Conservation (phyloP, 2,797 vertebrate species). For the Trachops cirrhosus region DNA sequence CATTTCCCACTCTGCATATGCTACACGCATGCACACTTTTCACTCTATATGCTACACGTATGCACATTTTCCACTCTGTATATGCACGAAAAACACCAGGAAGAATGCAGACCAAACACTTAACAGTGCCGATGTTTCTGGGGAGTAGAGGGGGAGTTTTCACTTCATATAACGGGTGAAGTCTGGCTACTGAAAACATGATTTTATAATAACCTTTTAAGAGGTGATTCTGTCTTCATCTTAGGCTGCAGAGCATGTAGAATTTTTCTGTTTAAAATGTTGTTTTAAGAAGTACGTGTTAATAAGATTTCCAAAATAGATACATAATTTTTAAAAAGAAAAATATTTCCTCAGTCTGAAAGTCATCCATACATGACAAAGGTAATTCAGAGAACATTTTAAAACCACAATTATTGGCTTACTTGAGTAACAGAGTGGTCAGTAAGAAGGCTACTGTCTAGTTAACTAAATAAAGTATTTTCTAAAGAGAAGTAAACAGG, state of each 20-base stretch:
- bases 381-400: not conserved
- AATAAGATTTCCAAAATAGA: constrained; percentile 34
- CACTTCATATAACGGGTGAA: not conserved
- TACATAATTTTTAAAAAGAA: not conserved
- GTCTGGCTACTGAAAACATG: not conserved
- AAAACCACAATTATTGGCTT: not conserved
- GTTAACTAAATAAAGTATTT: constrained; percentile 24
- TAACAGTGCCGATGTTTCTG: not conserved
- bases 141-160: not conserved
- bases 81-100: not conserved
- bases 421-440: not conserved
- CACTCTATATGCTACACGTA: not conserved
- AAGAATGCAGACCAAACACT: not conserved
- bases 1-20: not conserved
- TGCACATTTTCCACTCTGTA: not conserved
- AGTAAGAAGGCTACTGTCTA: not conserved
- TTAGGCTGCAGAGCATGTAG: not conserved
- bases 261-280: not conserved
- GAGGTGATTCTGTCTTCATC: not conserved
- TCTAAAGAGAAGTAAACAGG: not conserved
- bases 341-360: not conserved
- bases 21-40: not conserved
- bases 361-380: not conserved
- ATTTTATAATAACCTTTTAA: not conserved
- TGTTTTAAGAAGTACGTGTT: not conserved